Percentiles rank a stretch among this genome's conserved stretches.
These are phyloP conservation scores for Bimastos eiseni DNA, from an alignment of 2,888 invertebrate species.

Conservation along the genomic window DNA sequence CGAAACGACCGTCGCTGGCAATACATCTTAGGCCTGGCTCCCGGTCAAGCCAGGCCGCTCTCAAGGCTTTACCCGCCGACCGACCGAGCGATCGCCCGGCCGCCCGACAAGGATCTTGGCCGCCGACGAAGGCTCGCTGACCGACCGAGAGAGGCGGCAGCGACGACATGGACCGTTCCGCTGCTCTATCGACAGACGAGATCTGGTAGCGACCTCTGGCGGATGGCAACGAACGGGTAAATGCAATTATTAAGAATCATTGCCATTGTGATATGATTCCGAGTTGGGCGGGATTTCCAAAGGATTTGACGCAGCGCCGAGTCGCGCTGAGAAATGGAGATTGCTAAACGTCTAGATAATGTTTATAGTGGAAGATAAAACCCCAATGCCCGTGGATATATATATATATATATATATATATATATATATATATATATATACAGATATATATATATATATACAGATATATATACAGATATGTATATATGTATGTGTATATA, in stretches of 20 bases:
- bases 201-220: neutral
- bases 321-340: slow-evolving; percentile 16
- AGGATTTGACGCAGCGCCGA: slow-evolving; percentile 7
- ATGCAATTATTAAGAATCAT: slow-evolving; percentile 25
- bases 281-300: neutral
- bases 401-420: neutral
- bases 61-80: neutral
- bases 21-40: slow-evolving; percentile 22
- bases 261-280: slow-evolving; percentile 24
- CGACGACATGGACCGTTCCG: neutral
- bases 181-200: neutral
- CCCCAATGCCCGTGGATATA: neutral
- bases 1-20: neutral
- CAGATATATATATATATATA: neutral
- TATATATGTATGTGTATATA: neutral
- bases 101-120: slow-evolving; percentile 23
- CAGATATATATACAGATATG: neutral
- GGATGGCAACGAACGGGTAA: neutral
- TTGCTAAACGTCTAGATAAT: slow-evolving; percentile 25
- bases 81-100: neutral
- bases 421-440: too few species aligned
- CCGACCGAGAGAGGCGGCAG: neutral
- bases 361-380: slow-evolving; percentile 16
- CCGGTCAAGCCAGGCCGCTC: slow-evolving; percentile 16
- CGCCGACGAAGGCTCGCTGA: neutral